These are phyloP conservation scores for Cartodere bifasciata DNA, from an alignment of 2,888 invertebrate genomes.

Conservation along the genomic window DNA sequence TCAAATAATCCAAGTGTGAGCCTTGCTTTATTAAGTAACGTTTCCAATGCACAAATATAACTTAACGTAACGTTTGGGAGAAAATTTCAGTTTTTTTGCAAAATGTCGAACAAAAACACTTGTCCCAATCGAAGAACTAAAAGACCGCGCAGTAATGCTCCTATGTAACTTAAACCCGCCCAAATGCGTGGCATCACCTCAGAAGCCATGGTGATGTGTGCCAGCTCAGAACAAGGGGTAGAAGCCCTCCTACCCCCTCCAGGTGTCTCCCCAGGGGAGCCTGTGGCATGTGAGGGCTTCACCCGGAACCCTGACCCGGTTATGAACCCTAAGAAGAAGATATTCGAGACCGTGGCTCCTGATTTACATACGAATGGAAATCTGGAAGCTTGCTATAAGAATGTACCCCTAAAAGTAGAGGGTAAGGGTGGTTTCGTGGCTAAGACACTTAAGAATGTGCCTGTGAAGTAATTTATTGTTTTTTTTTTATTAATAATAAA, in stretches of 20 bases:
- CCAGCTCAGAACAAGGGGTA: constrained; percentile 60
- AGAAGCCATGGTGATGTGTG: constrained; percentile 96
- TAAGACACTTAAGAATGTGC: constrained; percentile 55
- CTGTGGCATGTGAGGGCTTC: constrained; percentile 59
- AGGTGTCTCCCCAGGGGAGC: constrained; percentile 58
- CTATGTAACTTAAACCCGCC: constrained; percentile 88
- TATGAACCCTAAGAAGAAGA: constrained; percentile 85
- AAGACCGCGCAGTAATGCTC: constrained; percentile 67
- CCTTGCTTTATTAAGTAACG: too few species aligned
- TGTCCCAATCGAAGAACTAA: constrained; percentile 77
- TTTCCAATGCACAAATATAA: too few species aligned
- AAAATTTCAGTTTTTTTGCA: too few species aligned
- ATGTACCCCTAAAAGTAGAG: constrained; percentile 49
- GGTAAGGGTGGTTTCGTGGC: constrained; percentile 65
- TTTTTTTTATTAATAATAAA: too few species aligned
- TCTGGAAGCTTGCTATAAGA: constrained; percentile 68
- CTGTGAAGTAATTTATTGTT: constrained; percentile 60
- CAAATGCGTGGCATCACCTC: constrained; percentile 76
- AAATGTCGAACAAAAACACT: too few species aligned
- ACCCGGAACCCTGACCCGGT: constrained; percentile 60
- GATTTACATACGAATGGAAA: constrained; percentile 63
- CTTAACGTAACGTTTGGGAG: too few species aligned
- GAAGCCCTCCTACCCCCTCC: constrained; percentile 68
- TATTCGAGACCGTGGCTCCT: constrained; percentile 78
- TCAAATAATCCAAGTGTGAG: too few species aligned